Evolutionary conservation across 2,113 vertebrate species (phyloP), one percentile per base, ranked within the genome.

Genomic region (Cryptotis parvus): DNA sequence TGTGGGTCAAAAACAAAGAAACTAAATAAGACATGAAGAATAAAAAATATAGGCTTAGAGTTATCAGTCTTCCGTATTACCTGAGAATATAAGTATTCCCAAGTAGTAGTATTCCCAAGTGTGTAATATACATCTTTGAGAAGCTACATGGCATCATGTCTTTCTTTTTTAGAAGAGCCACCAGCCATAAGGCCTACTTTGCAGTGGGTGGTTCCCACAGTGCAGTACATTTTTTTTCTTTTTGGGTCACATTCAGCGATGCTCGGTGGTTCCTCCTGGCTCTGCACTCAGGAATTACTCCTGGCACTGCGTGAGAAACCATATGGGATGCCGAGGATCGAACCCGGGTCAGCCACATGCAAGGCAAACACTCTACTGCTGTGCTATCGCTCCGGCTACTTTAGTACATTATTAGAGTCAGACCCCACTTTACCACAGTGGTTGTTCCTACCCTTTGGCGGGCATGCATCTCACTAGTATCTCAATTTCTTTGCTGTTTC

Each of bases 401-500:
- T n/a, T n/a, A n/a, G n/a, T 77, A 75, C 24, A 45, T 69, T 77
- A 55, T 65, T 18, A 43, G 45, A 49, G 35, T 39, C 77, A 83
- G 77, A 16, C n/a, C 43, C 12, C 65, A 41, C 65, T 35, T 55
- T 72, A 55, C 55, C 35, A 37, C 9, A 31, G 63, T 29, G 29
- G 35, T 55, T 77, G 65, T 77, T 87, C 72, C 72, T 73, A 24
- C 37, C 52, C 20, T 66, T 22, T 65, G 65, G 20, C 77, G 31
- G 27, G 26, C 35, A 66, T 9, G 22, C 45, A 33, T 69, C 22
- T 7, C 39, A 58, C 9, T 35, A 63, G 41, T 9, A 45, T 77
- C 70, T 87, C 74, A 72, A 49, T 4, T n/a, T n/a, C 6, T 65
- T 77, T 82, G 33, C 29, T 41, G 22, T 91, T 83, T 94, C 77